Evolutionary conservation across 2,797 vertebrate genomes (phyloP).

Genomic region (Austrolebias charrua): DNA sequence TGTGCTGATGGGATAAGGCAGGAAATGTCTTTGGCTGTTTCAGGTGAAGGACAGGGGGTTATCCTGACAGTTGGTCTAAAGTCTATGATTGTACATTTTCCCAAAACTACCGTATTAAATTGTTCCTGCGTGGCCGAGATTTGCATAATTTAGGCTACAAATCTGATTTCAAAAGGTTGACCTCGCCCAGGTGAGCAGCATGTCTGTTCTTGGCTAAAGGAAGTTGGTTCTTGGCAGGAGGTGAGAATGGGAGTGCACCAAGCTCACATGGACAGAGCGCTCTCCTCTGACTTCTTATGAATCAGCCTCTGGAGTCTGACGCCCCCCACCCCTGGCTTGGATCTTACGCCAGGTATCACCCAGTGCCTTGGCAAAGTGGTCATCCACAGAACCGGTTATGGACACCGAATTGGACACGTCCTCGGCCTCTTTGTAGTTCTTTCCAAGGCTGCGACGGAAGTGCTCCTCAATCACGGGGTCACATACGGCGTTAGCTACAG

Average conservation of each 20-base stretch:
- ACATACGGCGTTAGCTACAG: constrained; percentile 81
- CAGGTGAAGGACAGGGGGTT: constrained; percentile 31
- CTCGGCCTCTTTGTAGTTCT: constrained; percentile 94
- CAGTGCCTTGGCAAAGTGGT: constrained; percentile 97
- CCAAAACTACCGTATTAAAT: constrained; percentile 20
- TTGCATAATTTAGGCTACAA: constrained; percentile 32
- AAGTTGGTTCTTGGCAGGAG: constrained; percentile 60
- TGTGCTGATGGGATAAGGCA: constrained; percentile 63
- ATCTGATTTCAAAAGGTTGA: constrained; percentile 33
- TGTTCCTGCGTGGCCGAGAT: constrained; percentile 17
- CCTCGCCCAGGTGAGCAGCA: constrained; percentile 46
- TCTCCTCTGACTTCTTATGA: constrained; percentile 82
- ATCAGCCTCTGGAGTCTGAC: constrained; percentile 79
- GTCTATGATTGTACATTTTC: constrained; percentile 49
- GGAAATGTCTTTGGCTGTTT: constrained; percentile 91
- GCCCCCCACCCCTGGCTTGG: constrained; percentile 87
- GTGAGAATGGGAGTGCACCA: constrained; percentile 32
- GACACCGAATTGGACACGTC: constrained; percentile 91
- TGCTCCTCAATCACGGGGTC: constrained; percentile 98
- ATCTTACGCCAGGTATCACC: constrained; percentile 96
- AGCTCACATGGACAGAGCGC: constrained; percentile 49
- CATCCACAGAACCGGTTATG: constrained; percentile 95
- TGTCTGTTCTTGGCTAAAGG: constrained; percentile 65
- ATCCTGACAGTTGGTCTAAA: constrained; percentile 24
- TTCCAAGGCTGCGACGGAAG: constrained; percentile 95